Evolutionary conservation across 23 tunicate species (phyloP), one percentile per base, ranked within the genome.

Genomic region (Halocynthia aurantium): DNA sequence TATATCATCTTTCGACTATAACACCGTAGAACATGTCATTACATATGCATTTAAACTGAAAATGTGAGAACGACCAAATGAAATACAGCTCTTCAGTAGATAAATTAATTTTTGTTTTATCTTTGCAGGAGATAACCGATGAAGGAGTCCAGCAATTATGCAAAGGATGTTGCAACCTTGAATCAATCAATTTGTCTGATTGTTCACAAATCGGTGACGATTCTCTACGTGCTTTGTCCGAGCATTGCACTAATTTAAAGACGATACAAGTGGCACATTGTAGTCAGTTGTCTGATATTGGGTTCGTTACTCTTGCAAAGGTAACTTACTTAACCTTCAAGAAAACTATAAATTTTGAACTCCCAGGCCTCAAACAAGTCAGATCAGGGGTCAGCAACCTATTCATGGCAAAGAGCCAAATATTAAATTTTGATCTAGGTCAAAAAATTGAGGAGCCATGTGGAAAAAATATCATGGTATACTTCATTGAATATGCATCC

Each of bases 221-320:
- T 10, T 70, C 89, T 10, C 75, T 87, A 15, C 80, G 61, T 12
- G 69, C 88, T n/a, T 53, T 93, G 6, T 82, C 93, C 11, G 80
- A 58, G 44, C 11, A 93, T 56, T 93, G 98, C 67, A 83, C 67
- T 51, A 77, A 85, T 53, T 77, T 93, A 49, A 71, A 81, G 57
- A 87, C 93, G 15, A 51, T 93, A 15, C 94, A 93, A 83, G 89
- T 87, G 0, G 98, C 98, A 10, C 78, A 70, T 10, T 93, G 98
- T 76, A 61, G 86, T 10, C 74, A 87, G 61, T 71, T 93, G 18
- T 80, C 94, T 52, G 98, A 93, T 69, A 55, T 71, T 19, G 98
- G 89, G 7, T 81, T 93, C 65, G 62, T 80, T 7, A 71, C 78
- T n/a, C 80, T 93, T 6, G 94, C 94, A 51, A 82, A 92, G 82